Base-by-base conservation (phyloP, 2,888 invertebrate species). In the Hydraecia micacea region DNA sequence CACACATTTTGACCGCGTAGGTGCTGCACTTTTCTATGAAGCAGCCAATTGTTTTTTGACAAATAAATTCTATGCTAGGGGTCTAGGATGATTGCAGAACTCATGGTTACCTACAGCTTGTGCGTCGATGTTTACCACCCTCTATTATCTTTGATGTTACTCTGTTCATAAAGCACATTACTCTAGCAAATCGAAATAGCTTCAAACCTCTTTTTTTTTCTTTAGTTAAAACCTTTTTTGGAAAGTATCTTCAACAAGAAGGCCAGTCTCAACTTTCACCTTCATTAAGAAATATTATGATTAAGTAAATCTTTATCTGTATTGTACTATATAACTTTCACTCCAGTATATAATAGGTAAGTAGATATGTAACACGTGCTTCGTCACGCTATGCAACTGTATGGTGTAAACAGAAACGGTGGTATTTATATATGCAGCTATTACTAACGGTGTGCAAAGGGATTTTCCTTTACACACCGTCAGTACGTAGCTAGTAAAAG, bases 321-420 rank as follows among this genome's bases (percentile, higher is more conserved):
- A 11, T 65, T 49, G 55, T 68, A 39, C 52, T 73, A 62, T 73
- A 65, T n/a, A 77, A 83, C 87, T 87, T 87, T 87, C 87, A 69
- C 87, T 69, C 1, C 13, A 60, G 58, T 74, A 49, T 69, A 73
- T 65, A 42, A 72, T 39, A 69, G 77, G 70, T 84, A 36, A 36
- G 74, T 74, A 77, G 58, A 67, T 72, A 71, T 73, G 67, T 78
- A 60, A 76, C 69, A 65, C 28, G 13, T 78, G 70, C 76, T 67
- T 73, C 80, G 84, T 86, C 76, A 87, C 79, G 87, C 76, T 76
- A 25, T 9, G 28, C 52, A 77, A 67, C 15, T 84, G 71, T 78
- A 39, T 75, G 77, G 84, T 79, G 73, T 85, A 79, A 80, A 73
- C 77, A 83, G 73, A 78, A 52, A 25, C 8, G 5, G 0, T 46